These are phyloP conservation scores for Gymnopithys bicolor DNA, from an alignment of 2,797 vertebrate genomes.

Conservation along the genomic window DNA sequence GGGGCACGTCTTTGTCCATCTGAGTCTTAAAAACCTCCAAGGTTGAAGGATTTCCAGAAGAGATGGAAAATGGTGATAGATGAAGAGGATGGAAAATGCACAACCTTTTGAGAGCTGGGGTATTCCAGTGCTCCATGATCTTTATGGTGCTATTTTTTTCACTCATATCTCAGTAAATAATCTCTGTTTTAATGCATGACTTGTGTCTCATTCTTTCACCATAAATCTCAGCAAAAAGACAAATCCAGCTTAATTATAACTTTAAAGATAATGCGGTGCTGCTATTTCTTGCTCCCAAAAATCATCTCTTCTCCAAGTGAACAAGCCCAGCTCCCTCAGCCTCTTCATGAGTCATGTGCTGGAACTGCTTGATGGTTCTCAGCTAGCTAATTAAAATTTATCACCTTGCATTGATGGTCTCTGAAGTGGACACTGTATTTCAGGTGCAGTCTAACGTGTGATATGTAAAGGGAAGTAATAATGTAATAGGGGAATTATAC, in stretches of 20 bases:
- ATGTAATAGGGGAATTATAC: background rate
- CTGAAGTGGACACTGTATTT: background rate
- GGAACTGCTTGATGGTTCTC: background rate
- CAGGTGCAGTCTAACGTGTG: background rate
- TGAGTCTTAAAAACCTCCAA: background rate
- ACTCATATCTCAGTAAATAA: background rate
- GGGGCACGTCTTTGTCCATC: background rate
- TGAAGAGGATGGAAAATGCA: rapidly evolving
- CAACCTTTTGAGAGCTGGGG: rapidly evolving
- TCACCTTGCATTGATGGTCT: background rate
- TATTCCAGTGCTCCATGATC: background rate
- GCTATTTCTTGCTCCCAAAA: background rate
- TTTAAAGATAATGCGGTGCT: background rate
- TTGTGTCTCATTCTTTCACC: background rate
- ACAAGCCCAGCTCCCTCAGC: background rate
- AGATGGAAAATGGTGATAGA: background rate
- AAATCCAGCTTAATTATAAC: background rate
- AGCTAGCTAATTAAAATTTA: background rate
- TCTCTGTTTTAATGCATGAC: background rate
- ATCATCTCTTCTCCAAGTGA: background rate
- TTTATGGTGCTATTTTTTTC: background rate
- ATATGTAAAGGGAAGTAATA: background rate
- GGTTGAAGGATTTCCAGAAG: background rate
- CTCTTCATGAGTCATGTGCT: background rate
- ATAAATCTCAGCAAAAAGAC: background rate